phyloP scores from a whole-genome alignment of 2,888 invertebrate genomes.

The Temnothorax unifasciatus region DNA sequence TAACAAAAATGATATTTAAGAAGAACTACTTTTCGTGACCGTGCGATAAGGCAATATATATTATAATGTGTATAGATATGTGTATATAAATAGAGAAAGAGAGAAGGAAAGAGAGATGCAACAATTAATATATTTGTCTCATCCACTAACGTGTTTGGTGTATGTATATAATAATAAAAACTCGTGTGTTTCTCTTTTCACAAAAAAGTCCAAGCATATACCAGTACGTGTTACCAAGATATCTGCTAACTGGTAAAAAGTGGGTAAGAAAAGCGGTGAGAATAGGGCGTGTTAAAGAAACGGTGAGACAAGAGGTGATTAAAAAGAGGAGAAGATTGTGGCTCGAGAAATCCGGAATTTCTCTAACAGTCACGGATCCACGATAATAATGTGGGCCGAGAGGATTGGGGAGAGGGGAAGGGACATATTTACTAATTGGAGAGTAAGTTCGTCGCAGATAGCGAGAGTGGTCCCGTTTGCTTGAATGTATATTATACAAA shows the following conservation, averaged over 20 bases:
- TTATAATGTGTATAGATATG: slow-evolving; percentile 53
- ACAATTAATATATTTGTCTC: slow-evolving; percentile 72
- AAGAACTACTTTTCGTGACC: slow-evolving; percentile 66
- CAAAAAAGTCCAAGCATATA: slow-evolving; percentile 80
- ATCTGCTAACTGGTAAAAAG: slow-evolving; percentile 79
- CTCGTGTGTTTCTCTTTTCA: slow-evolving; percentile 75
- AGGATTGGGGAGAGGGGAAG: slow-evolving; percentile 20
- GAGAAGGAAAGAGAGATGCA: slow-evolving; percentile 71
- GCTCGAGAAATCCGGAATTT: slow-evolving; percentile 58
- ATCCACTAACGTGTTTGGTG: slow-evolving; percentile 68
- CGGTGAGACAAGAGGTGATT: slow-evolving; percentile 58
- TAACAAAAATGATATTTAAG: slow-evolving; percentile 24
- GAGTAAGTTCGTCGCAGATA: slow-evolving; percentile 79
- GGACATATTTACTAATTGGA: slow-evolving; percentile 74
- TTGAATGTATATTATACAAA: background rate
- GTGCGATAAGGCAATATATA: slow-evolving; percentile 68
- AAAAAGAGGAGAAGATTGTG: slow-evolving; percentile 51
- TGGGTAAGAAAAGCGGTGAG: slow-evolving; percentile 82
- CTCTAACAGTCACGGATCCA: slow-evolving; percentile 71
- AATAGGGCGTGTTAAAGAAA: slow-evolving; percentile 79
- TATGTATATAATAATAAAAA: slow-evolving; percentile 68
- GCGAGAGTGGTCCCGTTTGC: slow-evolving; percentile 75
- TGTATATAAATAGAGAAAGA: slow-evolving; percentile 53
- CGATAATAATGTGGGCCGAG: slow-evolving; percentile 3
- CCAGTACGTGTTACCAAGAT: slow-evolving; percentile 82